These are phyloP conservation scores for Galaxias olidus DNA, from an alignment of 2,797 vertebrate genomes.

Conservation along the genomic window DNA sequence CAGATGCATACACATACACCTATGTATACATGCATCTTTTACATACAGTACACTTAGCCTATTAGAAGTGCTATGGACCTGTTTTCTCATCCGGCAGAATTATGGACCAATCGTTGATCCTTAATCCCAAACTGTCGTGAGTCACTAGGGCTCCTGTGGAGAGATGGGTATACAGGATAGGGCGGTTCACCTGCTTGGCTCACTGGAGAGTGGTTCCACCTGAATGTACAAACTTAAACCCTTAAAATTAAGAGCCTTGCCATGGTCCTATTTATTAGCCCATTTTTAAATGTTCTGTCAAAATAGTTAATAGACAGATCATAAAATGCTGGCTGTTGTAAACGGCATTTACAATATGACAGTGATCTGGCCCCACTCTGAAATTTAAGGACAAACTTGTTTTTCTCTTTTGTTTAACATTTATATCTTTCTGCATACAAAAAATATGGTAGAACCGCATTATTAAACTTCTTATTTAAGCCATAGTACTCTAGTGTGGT, in stretches of 20 bases:
- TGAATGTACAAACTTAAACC: conserved; percentile 33
- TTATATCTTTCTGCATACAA: conserved; percentile 39
- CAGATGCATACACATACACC: background rate
- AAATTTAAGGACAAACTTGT: conserved; percentile 5
- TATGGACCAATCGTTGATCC: background rate
- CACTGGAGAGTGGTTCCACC: conserved; percentile 8
- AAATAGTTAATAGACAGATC: no score
- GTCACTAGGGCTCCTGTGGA: conserved; percentile 1
- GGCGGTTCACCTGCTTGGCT: background rate
- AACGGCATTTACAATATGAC: background rate
- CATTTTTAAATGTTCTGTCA: conserved; percentile 3
- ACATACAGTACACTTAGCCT: conserved; percentile 24
- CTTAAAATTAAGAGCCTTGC: conserved; percentile 20
- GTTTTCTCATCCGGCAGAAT: background rate
- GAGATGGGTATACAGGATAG: background rate
- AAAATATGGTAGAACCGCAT: conserved; percentile 32
- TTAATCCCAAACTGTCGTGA: conserved; percentile 3
- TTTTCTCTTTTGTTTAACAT: conserved; percentile 27
- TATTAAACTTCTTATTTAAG: conserved; percentile 55
- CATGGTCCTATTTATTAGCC: conserved; percentile 3
- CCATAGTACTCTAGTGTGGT: conserved; percentile 57
- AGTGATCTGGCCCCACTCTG: conserved; percentile 1
- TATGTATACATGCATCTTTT: background rate
- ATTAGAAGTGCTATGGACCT: conserved; percentile 21
- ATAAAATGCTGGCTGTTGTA: background rate